phyloP scores from a whole-genome alignment of 1,140 invertebrate genomes.

The Hyposmocoma kahamanoa region DNA sequence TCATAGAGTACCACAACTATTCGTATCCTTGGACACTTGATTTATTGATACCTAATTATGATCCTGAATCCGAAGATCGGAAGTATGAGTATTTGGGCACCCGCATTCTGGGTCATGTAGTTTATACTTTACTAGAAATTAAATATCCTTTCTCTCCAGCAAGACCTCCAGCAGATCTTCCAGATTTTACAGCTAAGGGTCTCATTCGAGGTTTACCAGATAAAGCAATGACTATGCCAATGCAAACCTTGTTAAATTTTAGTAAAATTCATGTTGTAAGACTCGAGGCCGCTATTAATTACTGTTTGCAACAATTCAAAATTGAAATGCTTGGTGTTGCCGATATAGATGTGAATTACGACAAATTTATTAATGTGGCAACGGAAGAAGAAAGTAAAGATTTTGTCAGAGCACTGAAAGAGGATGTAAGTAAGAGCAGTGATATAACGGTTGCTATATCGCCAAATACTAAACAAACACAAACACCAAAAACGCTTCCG shows the following conservation, averaged over 20 bases:
- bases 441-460: constrained; percentile 29
- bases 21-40: constrained; percentile 55
- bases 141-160: constrained; percentile 71
- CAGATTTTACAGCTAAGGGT: constrained; percentile 53
- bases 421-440: constrained; percentile 32
- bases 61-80: constrained; percentile 51
- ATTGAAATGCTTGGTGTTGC: constrained; percentile 65
- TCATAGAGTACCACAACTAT: constrained; percentile 61
- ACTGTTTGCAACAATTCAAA: constrained; percentile 73
- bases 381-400: constrained; percentile 52
- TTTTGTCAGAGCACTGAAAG: constrained; percentile 52
- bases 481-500: constrained; percentile 75
- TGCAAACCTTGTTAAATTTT: constrained; percentile 66
- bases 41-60: constrained; percentile 52
- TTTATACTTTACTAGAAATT: constrained; percentile 73
- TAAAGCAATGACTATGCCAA: constrained; percentile 39
- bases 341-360: constrained; percentile 67
- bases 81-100: constrained; percentile 62
- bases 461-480: constrained; percentile 68
- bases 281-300: constrained; percentile 73
- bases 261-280: constrained; percentile 70
- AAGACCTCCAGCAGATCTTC: constrained; percentile 46
- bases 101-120: constrained; percentile 72
- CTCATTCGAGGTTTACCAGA: constrained; percentile 71
- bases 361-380: constrained; percentile 46